A percentile compares a stretch with the other conserved stretches of the same genome.
These are phyloP conservation scores for Cyclophora albipunctata DNA, from an alignment of 2,888 invertebrate genomes.

Conservation along the genomic window DNA sequence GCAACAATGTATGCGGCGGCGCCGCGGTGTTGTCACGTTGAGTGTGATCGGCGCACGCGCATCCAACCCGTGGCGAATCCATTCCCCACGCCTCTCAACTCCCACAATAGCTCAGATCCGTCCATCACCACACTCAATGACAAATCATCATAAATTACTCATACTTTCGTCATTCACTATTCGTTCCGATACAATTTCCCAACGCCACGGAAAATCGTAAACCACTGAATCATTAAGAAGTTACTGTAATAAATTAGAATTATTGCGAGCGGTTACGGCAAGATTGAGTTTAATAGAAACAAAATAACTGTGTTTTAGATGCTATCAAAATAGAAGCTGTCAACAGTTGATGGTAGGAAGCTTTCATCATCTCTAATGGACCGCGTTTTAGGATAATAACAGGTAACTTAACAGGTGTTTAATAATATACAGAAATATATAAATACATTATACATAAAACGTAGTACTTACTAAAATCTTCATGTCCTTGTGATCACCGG, in stretches of 20 bases:
- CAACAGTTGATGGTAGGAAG: conserved; percentile 6
- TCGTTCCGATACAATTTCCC: conserved; percentile 67
- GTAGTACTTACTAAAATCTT: conserved; percentile 72
- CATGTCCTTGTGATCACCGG: conserved; percentile 71
- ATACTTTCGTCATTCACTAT: conserved; percentile 54
- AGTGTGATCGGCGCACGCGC: conserved; percentile 38
- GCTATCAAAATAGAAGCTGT: conserved; percentile 5
- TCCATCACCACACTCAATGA: conserved; percentile 35
- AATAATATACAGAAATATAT: conserved; percentile 18
- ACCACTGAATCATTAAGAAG: conserved; percentile 32
- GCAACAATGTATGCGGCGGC: background rate
- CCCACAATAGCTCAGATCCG: conserved; percentile 40
- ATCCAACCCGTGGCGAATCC: conserved; percentile 50
- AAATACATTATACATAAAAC: conserved; percentile 49
- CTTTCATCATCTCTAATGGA: conserved; percentile 11
- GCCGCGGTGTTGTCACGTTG: conserved; percentile 27
- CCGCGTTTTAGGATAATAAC: conserved; percentile 7
- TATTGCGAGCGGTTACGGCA: conserved; percentile 14
- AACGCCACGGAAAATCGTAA: conserved; percentile 44
- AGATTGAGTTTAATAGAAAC: conserved; percentile 3
- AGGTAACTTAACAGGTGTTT: conserved; percentile 3
- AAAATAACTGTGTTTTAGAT: conserved; percentile 3
- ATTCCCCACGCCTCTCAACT: conserved; percentile 34
- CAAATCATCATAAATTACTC: conserved; percentile 55
- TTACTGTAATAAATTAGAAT: conserved; percentile 36